Conservation (phyloP, 2,888 invertebrate species). For the Chaitophorus viminalis region DNA sequence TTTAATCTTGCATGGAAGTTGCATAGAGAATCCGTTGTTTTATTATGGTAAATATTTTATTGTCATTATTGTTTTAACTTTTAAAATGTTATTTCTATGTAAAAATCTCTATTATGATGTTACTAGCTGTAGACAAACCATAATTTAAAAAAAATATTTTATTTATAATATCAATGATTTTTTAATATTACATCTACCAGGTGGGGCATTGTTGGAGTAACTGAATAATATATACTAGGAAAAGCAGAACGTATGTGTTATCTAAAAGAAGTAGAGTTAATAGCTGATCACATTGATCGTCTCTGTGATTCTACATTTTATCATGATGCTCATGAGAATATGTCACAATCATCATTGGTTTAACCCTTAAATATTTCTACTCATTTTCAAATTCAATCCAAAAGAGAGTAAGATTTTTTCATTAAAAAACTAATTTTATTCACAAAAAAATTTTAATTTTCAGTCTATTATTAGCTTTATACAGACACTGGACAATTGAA, state of each 20-base stretch:
- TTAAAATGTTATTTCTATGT: neutral
- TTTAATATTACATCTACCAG: constrained; percentile 65
- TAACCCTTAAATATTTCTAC: constrained; percentile 58
- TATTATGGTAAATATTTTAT: constrained; percentile 75
- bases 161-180: neutral
- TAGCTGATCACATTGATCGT: constrained; percentile 70
- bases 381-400: constrained; percentile 65
- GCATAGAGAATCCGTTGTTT: constrained; percentile 83
- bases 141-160: neutral
- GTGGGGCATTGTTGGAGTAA: constrained; percentile 85
- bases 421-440: neutral
- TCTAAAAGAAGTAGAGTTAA: constrained; percentile 66
- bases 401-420: constrained; percentile 66
- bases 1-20: constrained; percentile 90
- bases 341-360: constrained; percentile 66
- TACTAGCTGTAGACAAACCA: neutral
- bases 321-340: constrained; percentile 58
- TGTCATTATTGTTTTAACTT: neutral
- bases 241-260: constrained; percentile 80
- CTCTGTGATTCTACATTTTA: constrained; percentile 66
- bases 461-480: constrained; percentile 74
- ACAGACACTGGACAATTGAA: constrained; percentile 92
- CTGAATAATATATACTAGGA: constrained; percentile 78
- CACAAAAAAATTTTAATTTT: neutral
- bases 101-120: too few relatives aligned